Evolutionary conservation across 2,113 vertebrate genomes (phyloP).

Genomic region (Heterocephalus glaber): DNA sequence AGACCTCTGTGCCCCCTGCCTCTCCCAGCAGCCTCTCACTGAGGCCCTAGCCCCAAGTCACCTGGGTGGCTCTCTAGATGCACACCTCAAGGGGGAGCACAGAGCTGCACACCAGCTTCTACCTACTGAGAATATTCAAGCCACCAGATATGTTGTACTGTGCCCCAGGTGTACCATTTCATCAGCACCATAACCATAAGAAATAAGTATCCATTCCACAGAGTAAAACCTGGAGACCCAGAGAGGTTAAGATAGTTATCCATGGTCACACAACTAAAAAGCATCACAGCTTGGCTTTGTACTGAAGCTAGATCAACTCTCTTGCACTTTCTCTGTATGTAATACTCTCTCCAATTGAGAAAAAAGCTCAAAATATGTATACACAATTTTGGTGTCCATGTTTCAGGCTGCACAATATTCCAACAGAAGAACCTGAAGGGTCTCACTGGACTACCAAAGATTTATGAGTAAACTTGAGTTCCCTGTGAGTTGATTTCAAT

Average conservation of each 20-base stretch:
- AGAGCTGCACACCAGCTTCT: background rate
- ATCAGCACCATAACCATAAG: background rate
- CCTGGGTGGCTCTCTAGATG: background rate
- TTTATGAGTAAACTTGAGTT: background rate
- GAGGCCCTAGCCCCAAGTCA: fast-evolving
- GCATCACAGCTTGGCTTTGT: background rate
- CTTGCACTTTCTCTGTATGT: background rate
- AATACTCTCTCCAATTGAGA: background rate
- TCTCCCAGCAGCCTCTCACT: background rate
- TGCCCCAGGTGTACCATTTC: background rate
- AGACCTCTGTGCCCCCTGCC: background rate
- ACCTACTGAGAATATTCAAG: background rate
- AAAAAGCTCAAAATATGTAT: background rate
- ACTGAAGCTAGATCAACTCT: background rate
- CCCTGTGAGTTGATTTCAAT: background rate
- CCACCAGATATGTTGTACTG: fast-evolving
- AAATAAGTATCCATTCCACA: background rate
- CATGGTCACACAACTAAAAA: background rate
- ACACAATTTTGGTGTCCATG: background rate
- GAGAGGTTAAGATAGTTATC: background rate
- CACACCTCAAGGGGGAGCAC: background rate
- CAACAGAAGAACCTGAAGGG: background rate
- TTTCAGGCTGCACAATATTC: background rate
- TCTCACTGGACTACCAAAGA: background rate
- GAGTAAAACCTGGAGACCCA: background rate